These are phyloP conservation scores for Crypturellus tataupa DNA, from an alignment of 2,797 vertebrate genomes.

Conservation along the genomic window DNA sequence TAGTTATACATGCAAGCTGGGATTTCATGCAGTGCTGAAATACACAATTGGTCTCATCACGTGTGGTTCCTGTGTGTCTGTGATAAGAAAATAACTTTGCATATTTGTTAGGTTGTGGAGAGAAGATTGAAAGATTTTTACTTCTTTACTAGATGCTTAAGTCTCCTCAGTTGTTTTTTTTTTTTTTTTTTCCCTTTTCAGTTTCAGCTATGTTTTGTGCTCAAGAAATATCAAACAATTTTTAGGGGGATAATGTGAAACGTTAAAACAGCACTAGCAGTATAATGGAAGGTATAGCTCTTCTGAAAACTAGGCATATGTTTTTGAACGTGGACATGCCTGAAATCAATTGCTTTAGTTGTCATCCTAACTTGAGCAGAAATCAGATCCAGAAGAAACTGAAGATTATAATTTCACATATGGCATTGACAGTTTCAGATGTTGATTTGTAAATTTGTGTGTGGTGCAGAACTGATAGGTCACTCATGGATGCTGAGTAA, in stretches of 20 bases:
- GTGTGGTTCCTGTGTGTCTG: background rate
- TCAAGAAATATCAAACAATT: background rate
- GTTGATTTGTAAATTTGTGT: background rate
- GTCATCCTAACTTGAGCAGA: background rate
- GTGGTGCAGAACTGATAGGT: background rate
- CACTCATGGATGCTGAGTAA: background rate
- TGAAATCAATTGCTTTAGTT: background rate
- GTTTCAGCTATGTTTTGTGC: background rate
- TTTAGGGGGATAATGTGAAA: background rate
- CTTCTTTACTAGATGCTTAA: background rate
- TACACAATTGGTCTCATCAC: background rate
- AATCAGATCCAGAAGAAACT: background rate
- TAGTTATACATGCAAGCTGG: background rate
- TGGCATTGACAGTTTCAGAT: background rate
- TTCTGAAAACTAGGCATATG: background rate
- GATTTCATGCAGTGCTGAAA: background rate
- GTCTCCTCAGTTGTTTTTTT: background rate
- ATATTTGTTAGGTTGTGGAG: background rate
- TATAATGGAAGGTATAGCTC: background rate
- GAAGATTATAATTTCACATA: background rate
- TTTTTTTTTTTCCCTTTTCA: background rate
- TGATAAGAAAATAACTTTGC: background rate
- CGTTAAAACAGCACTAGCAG: background rate
- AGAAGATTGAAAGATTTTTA: background rate
- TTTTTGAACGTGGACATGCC: background rate